Conservation (phyloP, 2,888 invertebrate genomes). For the Lithophane socia region DNA sequence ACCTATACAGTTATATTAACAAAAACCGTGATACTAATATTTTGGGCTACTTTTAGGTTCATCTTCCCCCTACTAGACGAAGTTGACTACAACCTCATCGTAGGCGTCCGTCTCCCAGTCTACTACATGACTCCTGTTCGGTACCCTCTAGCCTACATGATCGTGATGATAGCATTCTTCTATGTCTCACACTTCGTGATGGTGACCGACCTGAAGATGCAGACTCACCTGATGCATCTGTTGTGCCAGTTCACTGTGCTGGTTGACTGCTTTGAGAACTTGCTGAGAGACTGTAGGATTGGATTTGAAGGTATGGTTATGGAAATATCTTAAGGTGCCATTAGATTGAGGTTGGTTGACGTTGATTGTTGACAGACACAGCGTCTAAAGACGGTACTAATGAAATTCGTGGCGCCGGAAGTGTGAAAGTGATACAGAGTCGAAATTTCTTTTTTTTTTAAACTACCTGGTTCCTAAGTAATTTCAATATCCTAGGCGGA, state of each 20-base stretch:
- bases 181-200: conserved; percentile 82
- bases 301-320: conserved; percentile 67
- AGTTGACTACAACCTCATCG: conserved; percentile 81
- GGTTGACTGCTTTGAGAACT: conserved; percentile 80
- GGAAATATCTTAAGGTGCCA: no score
- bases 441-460: no score
- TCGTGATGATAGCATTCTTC: conserved; percentile 72
- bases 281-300: conserved; percentile 74
- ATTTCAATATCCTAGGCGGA: no score
- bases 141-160: conserved; percentile 75
- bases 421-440: no score
- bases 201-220: conserved; percentile 81
- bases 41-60: conserved; percentile 74
- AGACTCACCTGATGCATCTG: conserved; percentile 80
- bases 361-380: not conserved
- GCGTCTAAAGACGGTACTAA: not conserved
- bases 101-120: conserved; percentile 77
- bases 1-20: not conserved
- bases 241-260: conserved; percentile 82
- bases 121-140: conserved; percentile 69
- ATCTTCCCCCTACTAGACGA: conserved; percentile 81
- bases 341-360: not conserved
- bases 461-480: no score
- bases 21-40: not conserved
- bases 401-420: not conserved